Evolutionary conservation across 1,140 invertebrate species (phyloP), one percentile per base, ranked within the genome.

Genomic region (Brachionus asplanchnoidis): DNA sequence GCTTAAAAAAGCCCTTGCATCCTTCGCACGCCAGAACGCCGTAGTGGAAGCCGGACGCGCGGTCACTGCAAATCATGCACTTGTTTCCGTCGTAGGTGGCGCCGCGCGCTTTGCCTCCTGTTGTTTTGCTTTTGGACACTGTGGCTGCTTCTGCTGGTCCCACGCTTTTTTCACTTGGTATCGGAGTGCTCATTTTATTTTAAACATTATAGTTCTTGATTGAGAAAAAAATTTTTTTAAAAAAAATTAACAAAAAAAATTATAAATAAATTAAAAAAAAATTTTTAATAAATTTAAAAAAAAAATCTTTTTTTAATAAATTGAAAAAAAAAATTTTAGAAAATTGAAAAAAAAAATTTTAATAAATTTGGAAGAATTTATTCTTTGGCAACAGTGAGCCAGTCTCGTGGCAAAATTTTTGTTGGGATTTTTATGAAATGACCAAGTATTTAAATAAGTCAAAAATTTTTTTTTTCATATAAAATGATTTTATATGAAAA

Each of bases 11-110:
- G 4, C 89, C 89, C 88, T 90, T 91, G 86, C 91, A 91, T 26
- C 91, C 91, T 86, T 91, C 91, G 86, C 90, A 91, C 1, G 89
- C 90, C 85, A 90, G 88, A 9, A 91, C 90, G 12, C 90, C 90
- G 86, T 91, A 91, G 84, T 91, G 90, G 79, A 89, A 90, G 11
- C 90, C 90, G 7, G 89, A 90, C 6, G 90, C 89, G 85, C 90
- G 89, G 77, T 91, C 90, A 5, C 88, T 88, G 84, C 90, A 91
- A 8, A 91, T 90, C 86, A 88, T 88, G 85, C 89, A 90, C 26
- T 88, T 88, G 36, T 46, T 82, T 12, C 79, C 79, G 20, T 82
- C 79, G 26, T 82, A 82, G 9, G 79, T 82, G 23, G 79, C 79
- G 20, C 79, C 79, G 12, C 79, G 79, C 9, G 79, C 53, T 42